Base-by-base conservation (phyloP, 1,140 invertebrate genomes). In the Vollenhovia emeryi region DNA sequence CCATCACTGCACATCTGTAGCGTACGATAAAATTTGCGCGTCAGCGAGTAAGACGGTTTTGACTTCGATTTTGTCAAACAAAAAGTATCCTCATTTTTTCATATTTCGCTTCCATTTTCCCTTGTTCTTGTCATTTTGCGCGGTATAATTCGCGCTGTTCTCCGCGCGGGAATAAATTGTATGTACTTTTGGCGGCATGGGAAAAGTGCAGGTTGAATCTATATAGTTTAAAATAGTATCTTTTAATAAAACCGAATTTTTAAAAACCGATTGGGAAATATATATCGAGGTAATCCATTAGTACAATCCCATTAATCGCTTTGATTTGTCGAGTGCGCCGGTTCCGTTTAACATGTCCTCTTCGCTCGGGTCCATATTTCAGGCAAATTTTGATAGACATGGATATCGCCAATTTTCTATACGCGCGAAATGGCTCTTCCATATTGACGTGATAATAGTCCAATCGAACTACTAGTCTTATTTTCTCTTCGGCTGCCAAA, bases 321-420 rank as follows among this genome's bases (percentile, higher is more conserved):
- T 79, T 79, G 60, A 79, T 79, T 66, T 50, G 30, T 45, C 33
- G 75, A 50, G 60, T 79, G 30, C 52, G 8, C 30, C 21, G 9
- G 27, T 36, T 9, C 13, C 75, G 60, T 24, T 50, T 36, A 60
- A 21, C 40, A 15, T 30, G 27, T 66, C 13, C 75, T 40, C 60
- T 40, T 4, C 30, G 36, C 59, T 68, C 62, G 60, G n/a, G 15
- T 48, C 24, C 60, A 27, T 33, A 69, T 52, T 78, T 78, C 75
- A 64, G 66, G 13, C 13, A 78, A 64, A 79, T 66, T 69, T 36
- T 79, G 76, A 55, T 33, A n/a, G 76, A 69, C 33, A 52, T 24
- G 24, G 75, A 79, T 79, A 68, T 68, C 62, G 50, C 15, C 76
- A 52, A 79, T 79, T 79, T 79, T 79, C 62, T 52, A n/a, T n/a